A percentile compares a stretch with the other conserved stretches of the same genome.
Evolutionary conservation across 2,888 invertebrate species (phyloP).

Genomic region (Macrosoma leucophasiata): DNA sequence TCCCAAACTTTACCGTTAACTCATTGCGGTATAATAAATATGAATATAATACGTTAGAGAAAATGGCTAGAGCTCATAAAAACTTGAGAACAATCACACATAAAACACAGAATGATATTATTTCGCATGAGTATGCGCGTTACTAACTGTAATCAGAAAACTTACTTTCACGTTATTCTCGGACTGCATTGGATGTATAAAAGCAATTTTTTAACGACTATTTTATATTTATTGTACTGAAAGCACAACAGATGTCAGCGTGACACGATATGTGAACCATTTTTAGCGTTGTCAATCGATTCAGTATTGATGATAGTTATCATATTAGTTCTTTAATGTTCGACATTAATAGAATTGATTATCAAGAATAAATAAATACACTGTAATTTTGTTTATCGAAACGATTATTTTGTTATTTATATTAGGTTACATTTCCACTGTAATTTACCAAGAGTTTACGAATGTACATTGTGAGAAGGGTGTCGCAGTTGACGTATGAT

Average conservation of each 20-base stretch:
- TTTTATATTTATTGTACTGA: conserved; percentile 56
- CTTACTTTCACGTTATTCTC: conserved; percentile 54
- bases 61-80: no score
- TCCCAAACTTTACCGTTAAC: no score
- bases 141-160: conserved; percentile 24
- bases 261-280: conserved; percentile 58
- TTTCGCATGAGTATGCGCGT: conserved; percentile 20
- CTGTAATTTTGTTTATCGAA: conserved; percentile 22
- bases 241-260: conserved; percentile 59
- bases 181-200: conserved; percentile 35
- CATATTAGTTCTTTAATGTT: conserved; percentile 30
- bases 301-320: no score
- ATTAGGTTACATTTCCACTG: conserved; percentile 34
- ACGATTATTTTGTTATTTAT: conserved; percentile 14
- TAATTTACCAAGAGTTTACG: no score
- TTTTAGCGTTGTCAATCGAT: conserved; percentile 44
- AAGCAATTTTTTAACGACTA: conserved; percentile 52
- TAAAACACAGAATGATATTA: conserved; percentile 7
- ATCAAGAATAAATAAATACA: conserved; percentile 16
- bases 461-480: no score
- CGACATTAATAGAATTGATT: conserved; percentile 4
- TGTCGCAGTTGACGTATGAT: conserved; percentile 28
- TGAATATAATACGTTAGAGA: no score
- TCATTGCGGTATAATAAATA: no score
- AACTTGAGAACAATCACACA: no score